phyloP scores from a whole-genome alignment of 2,113 vertebrate genomes.

The Brachionichthys hirsutus region DNA sequence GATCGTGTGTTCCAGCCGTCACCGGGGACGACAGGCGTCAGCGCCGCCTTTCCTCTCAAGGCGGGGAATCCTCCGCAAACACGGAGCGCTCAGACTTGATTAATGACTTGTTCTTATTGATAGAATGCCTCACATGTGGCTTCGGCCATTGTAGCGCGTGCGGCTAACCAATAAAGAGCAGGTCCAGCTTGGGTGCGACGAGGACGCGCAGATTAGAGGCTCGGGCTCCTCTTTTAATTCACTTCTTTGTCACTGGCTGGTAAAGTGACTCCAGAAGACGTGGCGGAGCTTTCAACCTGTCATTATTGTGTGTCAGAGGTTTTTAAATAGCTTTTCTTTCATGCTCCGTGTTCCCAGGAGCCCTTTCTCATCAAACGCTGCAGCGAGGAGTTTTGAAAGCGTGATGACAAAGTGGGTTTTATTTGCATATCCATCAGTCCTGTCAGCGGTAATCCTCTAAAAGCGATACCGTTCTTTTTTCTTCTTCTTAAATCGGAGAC shows the following conservation, averaged over 20 bases:
- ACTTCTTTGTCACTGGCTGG: conserved; percentile 60
- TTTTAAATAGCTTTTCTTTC: conserved; percentile 51
- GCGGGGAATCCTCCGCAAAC: conserved; percentile 68
- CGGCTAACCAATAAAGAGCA: conserved; percentile 69
- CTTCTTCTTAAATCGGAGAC: too few species aligned
- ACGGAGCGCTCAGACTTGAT: conserved; percentile 59
- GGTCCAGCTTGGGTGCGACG: conserved; percentile 24
- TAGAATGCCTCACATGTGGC: conserved; percentile 73
- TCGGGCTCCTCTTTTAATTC: conserved; percentile 56
- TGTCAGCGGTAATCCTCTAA: too few species aligned
- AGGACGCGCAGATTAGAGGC: conserved; percentile 52
- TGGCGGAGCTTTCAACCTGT: conserved; percentile 55
- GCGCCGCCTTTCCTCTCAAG: conserved; percentile 47
- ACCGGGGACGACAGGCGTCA: conserved; percentile 11
- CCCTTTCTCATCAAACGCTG: not conserved
- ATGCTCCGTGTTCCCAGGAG: conserved; percentile 39
- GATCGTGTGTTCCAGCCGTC: conserved; percentile 41
- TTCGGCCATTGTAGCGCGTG: conserved; percentile 70
- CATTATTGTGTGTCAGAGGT: conserved; percentile 60
- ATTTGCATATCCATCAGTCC: too few species aligned
- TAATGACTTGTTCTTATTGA: conserved; percentile 68
- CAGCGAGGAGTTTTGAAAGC: conserved; percentile 22
- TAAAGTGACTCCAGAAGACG: conserved; percentile 40
- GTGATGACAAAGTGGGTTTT: not conserved
- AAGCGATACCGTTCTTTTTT: too few species aligned